Percentiles rank a stretch among this genome's conserved stretches.
Evolutionary conservation across 2,888 invertebrate genomes (phyloP).

Genomic region (Lordiphosa fenestrarum): DNA sequence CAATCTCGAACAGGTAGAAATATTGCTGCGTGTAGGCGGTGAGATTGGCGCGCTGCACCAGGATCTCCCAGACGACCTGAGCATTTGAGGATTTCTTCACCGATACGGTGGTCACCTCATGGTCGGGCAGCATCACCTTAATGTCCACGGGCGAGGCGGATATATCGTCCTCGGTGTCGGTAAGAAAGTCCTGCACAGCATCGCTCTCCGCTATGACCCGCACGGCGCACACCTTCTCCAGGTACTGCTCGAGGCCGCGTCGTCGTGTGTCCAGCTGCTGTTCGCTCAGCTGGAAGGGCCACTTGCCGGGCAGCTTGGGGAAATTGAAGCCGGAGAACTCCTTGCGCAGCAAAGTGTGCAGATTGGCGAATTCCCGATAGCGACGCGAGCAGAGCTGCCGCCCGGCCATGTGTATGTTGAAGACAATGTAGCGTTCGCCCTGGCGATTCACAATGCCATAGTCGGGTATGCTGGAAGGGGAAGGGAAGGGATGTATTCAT

Average conservation of each 20-base stretch:
- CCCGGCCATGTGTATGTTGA: constrained; percentile 99
- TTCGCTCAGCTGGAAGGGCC: constrained; percentile 98
- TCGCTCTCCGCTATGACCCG: constrained; percentile 98
- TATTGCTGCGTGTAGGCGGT: constrained; percentile 91
- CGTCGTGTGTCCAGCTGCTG: constrained; percentile 97
- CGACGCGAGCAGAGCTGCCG: constrained; percentile 97
- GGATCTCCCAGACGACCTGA: constrained; percentile 93
- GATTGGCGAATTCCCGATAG: constrained; percentile 95
- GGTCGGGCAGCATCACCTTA: constrained; percentile 92
- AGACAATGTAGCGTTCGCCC: constrained; percentile 95
- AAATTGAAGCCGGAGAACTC: constrained; percentile 97
- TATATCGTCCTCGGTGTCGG: constrained; percentile 92
- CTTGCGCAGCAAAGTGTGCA: constrained; percentile 93
- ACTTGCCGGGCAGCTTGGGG: constrained; percentile 98
- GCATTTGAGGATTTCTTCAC: constrained; percentile 94
- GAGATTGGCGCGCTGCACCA: constrained; percentile 91
- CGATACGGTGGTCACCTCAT: constrained; percentile 92
- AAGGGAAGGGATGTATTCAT: no score
- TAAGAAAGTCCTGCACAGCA: constrained; percentile 97
- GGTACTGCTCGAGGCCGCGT: constrained; percentile 97
- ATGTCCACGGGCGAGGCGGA: constrained; percentile 89
- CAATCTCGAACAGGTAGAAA: constrained; percentile 98
- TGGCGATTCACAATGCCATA: constrained; percentile 93
- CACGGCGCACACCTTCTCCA: constrained; percentile 98
- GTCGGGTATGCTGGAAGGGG: constrained; percentile 90